These are phyloP conservation scores for Aegotheles bennettii DNA, from an alignment of 2,113 vertebrate species.

Conservation along the genomic window DNA sequence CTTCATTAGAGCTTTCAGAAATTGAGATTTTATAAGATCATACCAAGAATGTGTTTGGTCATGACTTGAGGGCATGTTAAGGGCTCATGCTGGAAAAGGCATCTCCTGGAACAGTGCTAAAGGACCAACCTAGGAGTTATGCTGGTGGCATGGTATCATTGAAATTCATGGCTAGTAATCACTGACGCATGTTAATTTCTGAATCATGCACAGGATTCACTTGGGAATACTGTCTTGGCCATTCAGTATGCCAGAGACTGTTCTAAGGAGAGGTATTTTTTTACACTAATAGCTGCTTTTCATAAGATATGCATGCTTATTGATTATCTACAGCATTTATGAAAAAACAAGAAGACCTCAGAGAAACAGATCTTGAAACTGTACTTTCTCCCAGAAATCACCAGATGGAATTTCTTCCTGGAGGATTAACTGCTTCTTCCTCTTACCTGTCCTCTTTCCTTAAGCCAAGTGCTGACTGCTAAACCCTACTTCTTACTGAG, in stretches of 20 bases:
- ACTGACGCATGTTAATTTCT: neutral
- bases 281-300: neutral
- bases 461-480: neutral
- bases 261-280: neutral
- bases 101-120: neutral
- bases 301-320: neutral
- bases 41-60: neutral
- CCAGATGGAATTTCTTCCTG: neutral
- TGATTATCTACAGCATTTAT: neutral
- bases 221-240: fast-evolving
- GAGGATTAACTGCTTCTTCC: neutral
- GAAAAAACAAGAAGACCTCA: neutral
- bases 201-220: neutral
- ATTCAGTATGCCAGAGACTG: neutral
- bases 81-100: neutral
- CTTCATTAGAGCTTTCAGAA: neutral
- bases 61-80: neutral
- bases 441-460: neutral
- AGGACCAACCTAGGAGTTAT: neutral
- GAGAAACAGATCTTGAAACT: neutral
- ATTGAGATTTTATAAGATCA: neutral
- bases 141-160: no score
- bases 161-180: neutral
- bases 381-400: neutral
- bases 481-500: neutral